phyloP scores from a whole-genome alignment of 2,888 invertebrate genomes.

The Pimpla rufipes region DNA sequence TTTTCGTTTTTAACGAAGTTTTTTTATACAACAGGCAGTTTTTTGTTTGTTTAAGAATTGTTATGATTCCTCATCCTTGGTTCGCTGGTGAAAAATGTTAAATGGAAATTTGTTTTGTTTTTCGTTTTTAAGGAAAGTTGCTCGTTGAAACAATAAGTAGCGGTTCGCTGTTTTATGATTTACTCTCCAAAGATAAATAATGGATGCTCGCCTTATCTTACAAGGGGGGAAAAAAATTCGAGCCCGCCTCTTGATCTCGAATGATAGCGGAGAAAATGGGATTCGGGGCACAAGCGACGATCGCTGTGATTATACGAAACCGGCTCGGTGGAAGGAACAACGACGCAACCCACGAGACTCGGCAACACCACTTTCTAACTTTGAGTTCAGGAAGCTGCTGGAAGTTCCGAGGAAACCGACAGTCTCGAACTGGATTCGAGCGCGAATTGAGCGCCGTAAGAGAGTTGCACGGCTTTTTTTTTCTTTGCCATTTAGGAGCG shows the following conservation, averaged over 20 bases:
- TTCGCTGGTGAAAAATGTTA: neutral
- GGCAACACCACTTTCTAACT: constrained; percentile 55
- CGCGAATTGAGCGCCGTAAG: neutral
- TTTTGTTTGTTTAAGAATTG: too few species aligned
- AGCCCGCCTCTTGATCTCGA: neutral
- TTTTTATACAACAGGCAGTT: too few species aligned
- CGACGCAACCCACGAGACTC: neutral
- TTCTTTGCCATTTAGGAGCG: neutral
- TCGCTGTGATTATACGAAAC: constrained; percentile 37
- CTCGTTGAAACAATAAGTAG: too few species aligned
- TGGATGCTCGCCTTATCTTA: neutral
- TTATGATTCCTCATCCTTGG: neutral
- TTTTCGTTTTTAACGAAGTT: too few species aligned
- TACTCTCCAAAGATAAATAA: too few species aligned
- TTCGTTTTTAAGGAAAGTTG: too few species aligned
- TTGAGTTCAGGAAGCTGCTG: constrained; percentile 28
- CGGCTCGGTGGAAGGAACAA: constrained; percentile 19
- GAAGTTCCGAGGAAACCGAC: neutral
- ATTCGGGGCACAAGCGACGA: constrained; percentile 1
- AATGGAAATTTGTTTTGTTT: too few species aligned
- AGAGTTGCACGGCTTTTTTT: neutral
- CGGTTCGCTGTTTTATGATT: too few species aligned
- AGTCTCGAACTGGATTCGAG: constrained; percentile 11
- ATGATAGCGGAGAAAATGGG: neutral
- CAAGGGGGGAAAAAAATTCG: neutral